These are phyloP conservation scores for Molorchus minor DNA, from an alignment of 2,888 invertebrate genomes.

Conservation along the genomic window DNA sequence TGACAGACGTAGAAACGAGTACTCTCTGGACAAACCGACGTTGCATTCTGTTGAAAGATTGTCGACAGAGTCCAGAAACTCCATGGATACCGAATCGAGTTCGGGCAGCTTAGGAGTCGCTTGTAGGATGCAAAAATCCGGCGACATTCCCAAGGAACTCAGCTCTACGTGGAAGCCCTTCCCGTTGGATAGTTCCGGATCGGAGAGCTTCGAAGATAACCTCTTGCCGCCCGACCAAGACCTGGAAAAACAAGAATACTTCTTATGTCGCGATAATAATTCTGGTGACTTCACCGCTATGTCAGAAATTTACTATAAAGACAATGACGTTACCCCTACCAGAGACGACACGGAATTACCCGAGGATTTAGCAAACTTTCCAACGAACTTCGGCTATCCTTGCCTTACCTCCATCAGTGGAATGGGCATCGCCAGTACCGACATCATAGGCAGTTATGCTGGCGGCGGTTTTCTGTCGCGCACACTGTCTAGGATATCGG, in stretches of 20 bases:
- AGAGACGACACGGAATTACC: conserved; percentile 75
- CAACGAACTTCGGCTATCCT: conserved; percentile 79
- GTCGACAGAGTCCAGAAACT: conserved; percentile 74
- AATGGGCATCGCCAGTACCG: conserved; percentile 68
- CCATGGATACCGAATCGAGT: conserved; percentile 79
- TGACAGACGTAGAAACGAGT: conserved; percentile 49
- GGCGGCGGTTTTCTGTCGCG: conserved; percentile 76
- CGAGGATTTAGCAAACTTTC: conserved; percentile 80
- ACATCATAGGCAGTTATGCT: conserved; percentile 68
- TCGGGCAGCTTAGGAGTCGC: conserved; percentile 79
- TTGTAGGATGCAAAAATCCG: conserved; percentile 67
- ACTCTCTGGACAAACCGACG: conserved; percentile 55
- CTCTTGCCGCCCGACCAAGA: conserved; percentile 81
- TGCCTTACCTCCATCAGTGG: conserved; percentile 66
- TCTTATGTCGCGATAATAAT: conserved; percentile 57
- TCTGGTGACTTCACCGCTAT: conserved; percentile 55
- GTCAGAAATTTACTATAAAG: conserved; percentile 58
- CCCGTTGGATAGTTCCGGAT: conserved; percentile 85
- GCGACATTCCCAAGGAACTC: conserved; percentile 71
- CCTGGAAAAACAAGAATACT: conserved; percentile 60
- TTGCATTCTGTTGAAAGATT: conserved; percentile 58
- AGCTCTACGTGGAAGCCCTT: conserved; percentile 86
- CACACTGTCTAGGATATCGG: conserved; percentile 86
- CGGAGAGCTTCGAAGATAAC: conserved; percentile 86
- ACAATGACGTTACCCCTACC: conserved; percentile 66